Conservation (phyloP, 2,888 invertebrate genomes). For the Drosophila stalkeri region DNA sequence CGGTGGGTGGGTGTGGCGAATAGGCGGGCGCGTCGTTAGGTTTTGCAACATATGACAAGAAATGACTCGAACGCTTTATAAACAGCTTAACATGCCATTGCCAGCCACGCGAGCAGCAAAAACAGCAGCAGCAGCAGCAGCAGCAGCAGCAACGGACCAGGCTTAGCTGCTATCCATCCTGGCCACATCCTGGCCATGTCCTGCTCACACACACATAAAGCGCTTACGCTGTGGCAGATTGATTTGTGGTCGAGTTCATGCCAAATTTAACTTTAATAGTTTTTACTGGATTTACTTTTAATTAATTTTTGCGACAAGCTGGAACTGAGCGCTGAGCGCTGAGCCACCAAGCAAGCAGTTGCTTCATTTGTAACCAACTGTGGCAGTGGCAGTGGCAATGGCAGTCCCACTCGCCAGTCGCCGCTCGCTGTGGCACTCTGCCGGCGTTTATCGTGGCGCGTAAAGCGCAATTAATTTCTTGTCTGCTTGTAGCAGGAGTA, state of each 20-base stretch:
- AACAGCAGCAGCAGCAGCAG: conserved; percentile 22
- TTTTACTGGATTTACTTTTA: conserved; percentile 79
- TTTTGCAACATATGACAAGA: conserved; percentile 57
- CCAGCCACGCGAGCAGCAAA: conserved; percentile 56
- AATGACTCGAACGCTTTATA: conserved; percentile 75
- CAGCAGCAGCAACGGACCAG: conserved; percentile 2
- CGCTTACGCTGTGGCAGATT: conserved; percentile 75
- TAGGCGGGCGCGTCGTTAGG: conserved; percentile 4
- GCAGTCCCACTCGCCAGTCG: neutral
- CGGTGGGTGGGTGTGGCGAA: conserved; percentile 45
- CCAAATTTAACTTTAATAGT: conserved; percentile 79
- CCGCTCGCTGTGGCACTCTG: conserved; percentile 8
- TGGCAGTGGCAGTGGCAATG: conserved; percentile 10
- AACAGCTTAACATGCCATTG: conserved; percentile 77
- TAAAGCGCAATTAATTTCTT: conserved; percentile 80
- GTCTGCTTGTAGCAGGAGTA: conserved; percentile 69
- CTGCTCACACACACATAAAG: conserved; percentile 52
- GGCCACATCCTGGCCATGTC: conserved; percentile 19
- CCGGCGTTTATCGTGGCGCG: conserved; percentile 77
- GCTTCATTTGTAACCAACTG: conserved; percentile 74
- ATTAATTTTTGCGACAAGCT: conserved; percentile 72
- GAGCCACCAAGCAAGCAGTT: conserved; percentile 39
- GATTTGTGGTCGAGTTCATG: conserved; percentile 80
- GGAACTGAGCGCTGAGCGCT: conserved; percentile 11
- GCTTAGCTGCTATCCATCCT: conserved; percentile 36